Evolutionary conservation across 1,140 invertebrate species (phyloP).

Genomic region (Rhysida immarginata): DNA sequence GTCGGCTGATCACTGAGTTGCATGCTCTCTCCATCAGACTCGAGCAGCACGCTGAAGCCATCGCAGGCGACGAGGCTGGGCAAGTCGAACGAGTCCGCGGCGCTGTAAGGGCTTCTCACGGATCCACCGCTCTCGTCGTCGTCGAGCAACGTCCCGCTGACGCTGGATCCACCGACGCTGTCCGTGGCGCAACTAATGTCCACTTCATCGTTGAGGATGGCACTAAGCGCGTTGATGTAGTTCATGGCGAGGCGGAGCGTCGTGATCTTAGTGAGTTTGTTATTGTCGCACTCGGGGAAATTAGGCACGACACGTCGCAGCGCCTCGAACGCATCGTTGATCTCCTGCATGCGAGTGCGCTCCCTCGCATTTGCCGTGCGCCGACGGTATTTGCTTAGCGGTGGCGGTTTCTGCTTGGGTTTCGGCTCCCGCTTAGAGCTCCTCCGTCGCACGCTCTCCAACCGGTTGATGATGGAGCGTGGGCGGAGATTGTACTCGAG

Average conservation of each 20-base stretch:
- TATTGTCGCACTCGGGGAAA: conserved; percentile 22
- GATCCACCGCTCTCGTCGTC: too few relatives aligned
- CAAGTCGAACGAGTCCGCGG: background rate
- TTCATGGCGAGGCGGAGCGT: conserved; percentile 71
- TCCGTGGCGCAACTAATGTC: background rate
- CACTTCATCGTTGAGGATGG: conserved; percentile 29
- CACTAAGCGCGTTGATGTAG: conserved; percentile 53
- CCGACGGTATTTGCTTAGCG: conserved; percentile 72
- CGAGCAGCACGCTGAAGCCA: conserved; percentile 13
- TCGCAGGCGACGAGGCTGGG: conserved; percentile 7
- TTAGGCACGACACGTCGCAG: conserved; percentile 55
- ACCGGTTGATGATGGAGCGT: conserved; percentile 35
- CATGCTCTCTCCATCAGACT: conserved; percentile 16
- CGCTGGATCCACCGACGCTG: background rate
- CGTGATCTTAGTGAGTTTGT: conserved; percentile 61
- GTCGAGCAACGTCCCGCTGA: background rate
- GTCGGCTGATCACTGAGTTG: conserved; percentile 12
- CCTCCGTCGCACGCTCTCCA: conserved; percentile 30
- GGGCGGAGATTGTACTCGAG: conserved; percentile 36
- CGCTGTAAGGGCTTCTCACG: background rate
- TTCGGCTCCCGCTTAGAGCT: conserved; percentile 27
- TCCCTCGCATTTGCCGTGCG: conserved; percentile 80
- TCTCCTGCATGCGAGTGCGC: conserved; percentile 67
- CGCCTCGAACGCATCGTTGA: conserved; percentile 70
- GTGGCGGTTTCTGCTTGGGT: conserved; percentile 39